Base-by-base conservation (phyloP, 1,140 invertebrate species). In the Dinoponera quadriceps region DNA sequence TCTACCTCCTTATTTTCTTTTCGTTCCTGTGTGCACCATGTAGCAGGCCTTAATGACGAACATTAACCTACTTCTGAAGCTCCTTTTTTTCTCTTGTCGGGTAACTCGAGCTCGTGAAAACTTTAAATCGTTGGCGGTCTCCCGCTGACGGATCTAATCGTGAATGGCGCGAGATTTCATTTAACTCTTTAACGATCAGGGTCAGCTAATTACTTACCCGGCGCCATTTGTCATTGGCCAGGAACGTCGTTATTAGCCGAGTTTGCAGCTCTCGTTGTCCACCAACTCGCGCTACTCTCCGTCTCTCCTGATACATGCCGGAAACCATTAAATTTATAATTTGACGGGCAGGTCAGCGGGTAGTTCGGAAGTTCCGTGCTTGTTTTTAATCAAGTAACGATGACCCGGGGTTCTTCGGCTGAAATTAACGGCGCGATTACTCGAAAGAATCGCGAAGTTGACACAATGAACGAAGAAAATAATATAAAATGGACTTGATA, bases 31-130 rank as follows among this genome's bases (percentile, higher is more conserved):
- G 33, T 18, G 22, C 29, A 29, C 13, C 14, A n/a, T 80, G 55
- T 74, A 74, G 44, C 33, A 51, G 22, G 14, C 49, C 29, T 60
- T 68, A 84, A 81, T 84, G 65, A 68, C 29, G 63, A 84, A 71
- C 75, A 77, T 84, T 84, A 84, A 84, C 82, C 82, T 62, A 84
- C 63, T 84, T 84, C 33, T 55, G 20, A 51, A 82, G 48, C 48
- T 71, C 29, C 13, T 59, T 62, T 80, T 74, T 83, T 78, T 69
- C 63, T n/a, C 51, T 48, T 59, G 22, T 7, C 48, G 14, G 44
- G 20, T 69, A 66, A 66, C 25, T 77, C 33, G 5, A 63, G 62
- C 49, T 78, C 22, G 82, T 78, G 73, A 78, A 83, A 78, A 83
- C 49, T 83, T 83, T 83, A 83, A 59, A 59, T 83, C 51, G 59